Evolutionary conservation across 2,113 vertebrate species (phyloP), one percentile per base, ranked within the genome.

Genomic region (Vulpes ferrilata): DNA sequence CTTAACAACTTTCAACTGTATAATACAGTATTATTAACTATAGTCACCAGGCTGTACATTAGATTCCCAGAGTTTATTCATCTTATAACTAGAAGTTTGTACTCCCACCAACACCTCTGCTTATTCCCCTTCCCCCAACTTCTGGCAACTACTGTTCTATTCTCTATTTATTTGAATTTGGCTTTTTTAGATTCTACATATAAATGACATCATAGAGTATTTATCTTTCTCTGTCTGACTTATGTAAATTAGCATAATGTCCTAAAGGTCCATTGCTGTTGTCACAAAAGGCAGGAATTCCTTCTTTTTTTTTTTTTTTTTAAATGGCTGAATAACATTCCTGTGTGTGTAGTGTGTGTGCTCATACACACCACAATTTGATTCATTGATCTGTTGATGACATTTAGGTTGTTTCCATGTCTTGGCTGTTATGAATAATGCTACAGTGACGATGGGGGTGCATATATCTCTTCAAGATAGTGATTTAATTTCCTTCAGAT

Each of bases 111-210:
- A 0, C 19, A 19, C 3, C 93, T 20, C 22, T n/a, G 43, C 2
- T 7, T 27, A 30, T 4, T 16, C 30, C 64, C 38, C 12, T 76
- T 1, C 32, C 25, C 1, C 0, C 3, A 59, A 12, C 2, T 38
- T 55, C 17, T 3, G 17, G 38, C 64, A 64, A 2, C 79, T 19
- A 0, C 48, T 7, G 7, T 2, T 25, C 20, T 60, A 7, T 4
- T 35, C 55, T 11, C 51, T 69, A 3, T 22, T 43, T 62, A 17
- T 69, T 15, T 22, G 62, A 35, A 11, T 60, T 12, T 16, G 19
- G 64, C 25, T 17, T 32, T 51, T 88, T 38, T 11, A 20, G 65
- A 53, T 62, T 89, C 30, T 65, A 12, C 23, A 15, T 53, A 4
- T 67, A 55, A 25, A 32, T 27, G 82, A 19, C 6, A 43, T 65